Evolutionary conservation across 2,888 invertebrate species (phyloP), one percentile per base, ranked within the genome.

Genomic region (Crioceris asparagi): DNA sequence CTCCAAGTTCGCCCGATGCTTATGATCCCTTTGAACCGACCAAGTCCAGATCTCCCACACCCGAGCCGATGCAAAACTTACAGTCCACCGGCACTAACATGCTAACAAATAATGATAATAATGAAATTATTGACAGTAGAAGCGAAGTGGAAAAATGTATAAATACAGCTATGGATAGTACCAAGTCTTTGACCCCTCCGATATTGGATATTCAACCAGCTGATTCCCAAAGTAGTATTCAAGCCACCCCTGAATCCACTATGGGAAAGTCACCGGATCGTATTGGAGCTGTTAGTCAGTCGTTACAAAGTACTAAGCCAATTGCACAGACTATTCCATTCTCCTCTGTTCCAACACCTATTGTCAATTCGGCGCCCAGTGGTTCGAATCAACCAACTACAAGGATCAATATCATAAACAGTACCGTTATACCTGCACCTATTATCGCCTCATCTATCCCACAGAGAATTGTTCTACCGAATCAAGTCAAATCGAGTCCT

Each of bases 1-100:
- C 77, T 1, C 77, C 77, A 1, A 77, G 77, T 43, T 78, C 83
- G 10, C 84, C 84, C 1, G 85, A 86, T 62, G 86, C 79, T 3
- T 90, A 90, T 63, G 88, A 90, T 75, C 90, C 90, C 2, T 90
- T 87, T 63, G 88, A 90, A 64, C 90, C 90, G 1, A 88, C 90
- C 6, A 84, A 85, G 60, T 86, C 87, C 1, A 67, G 80, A 14
- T 79, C 80, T 10, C 75, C 74, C 1, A 75, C 77, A 1, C 76
- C 75, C 0, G 66, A 70, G 50, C 60, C 65, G 44, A 48, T 54
- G 27, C 43, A 50, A 33, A 42, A 39, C n/a, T n/a, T n/a, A n/a
- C n/a, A n/a, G n/a, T n/a, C n/a, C n/a, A n/a, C n/a, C n/a, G n/a
- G n/a, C n/a, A n/a, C n/a, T n/a, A n/a, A n/a, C n/a, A n/a, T 23